Evolutionary conservation across 2,797 vertebrate species (phyloP).

Genomic region (Remorina albescens): DNA sequence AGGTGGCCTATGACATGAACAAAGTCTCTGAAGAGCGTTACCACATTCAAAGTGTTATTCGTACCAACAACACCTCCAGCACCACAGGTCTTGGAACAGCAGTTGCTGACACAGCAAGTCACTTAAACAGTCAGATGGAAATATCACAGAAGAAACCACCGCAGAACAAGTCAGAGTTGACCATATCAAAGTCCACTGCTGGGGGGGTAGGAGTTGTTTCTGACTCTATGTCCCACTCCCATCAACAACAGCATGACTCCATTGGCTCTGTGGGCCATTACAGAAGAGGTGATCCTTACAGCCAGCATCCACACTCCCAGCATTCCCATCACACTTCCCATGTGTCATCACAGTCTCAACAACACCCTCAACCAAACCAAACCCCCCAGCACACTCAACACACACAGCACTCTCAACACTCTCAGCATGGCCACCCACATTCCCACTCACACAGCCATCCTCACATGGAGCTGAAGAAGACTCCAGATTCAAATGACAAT

Average conservation of each 20-base stretch:
- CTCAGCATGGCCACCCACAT: constrained; percentile 76
- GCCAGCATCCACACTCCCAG: constrained; percentile 78
- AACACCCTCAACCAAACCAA: constrained; percentile 79
- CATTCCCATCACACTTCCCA: constrained; percentile 79
- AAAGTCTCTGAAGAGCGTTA: constrained; percentile 91
- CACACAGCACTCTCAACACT: constrained; percentile 74
- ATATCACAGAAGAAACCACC: constrained; percentile 88
- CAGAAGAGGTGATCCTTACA: constrained; percentile 76
- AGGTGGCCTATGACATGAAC: constrained; percentile 83
- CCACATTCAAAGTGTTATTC: constrained; percentile 92
- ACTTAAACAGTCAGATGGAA: constrained; percentile 87
- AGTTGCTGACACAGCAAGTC: constrained; percentile 60
- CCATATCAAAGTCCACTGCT: constrained; percentile 80
- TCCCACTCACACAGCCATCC: constrained; percentile 80
- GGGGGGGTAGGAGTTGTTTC: constrained; percentile 75
- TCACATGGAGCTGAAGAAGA: constrained; percentile 87
- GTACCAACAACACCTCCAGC: constrained; percentile 84
- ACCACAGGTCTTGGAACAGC: constrained; percentile 61
- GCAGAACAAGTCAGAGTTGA: constrained; percentile 70
- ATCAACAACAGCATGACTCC: constrained; percentile 74
- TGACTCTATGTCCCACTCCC: constrained; percentile 74
- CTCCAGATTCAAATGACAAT: constrained; percentile 82
- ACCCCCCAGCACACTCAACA: constrained; percentile 78
- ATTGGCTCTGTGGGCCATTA: constrained; percentile 80
- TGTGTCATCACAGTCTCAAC: constrained; percentile 81